Conservation (phyloP, 2,888 invertebrate genomes). For the Psylliodes chrysocephalus region DNA sequence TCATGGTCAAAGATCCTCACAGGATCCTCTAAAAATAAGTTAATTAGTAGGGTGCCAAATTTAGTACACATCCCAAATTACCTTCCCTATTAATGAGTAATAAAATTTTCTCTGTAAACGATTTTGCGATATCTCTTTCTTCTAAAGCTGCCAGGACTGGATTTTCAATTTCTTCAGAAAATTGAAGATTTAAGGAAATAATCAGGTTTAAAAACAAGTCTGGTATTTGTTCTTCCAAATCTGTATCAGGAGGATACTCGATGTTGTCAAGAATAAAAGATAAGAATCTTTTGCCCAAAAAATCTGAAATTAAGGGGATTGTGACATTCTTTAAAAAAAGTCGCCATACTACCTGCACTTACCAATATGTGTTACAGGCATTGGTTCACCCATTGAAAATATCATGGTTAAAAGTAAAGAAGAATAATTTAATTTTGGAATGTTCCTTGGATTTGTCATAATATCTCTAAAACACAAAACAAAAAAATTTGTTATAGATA, state of each 20-base stretch:
- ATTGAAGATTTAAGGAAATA: conserved; percentile 91
- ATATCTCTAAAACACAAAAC: conserved; percentile 70
- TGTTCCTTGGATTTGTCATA: conserved; percentile 80
- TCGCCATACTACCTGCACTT: conserved; percentile 49
- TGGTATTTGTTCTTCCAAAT: conserved; percentile 85
- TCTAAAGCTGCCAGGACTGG: conserved; percentile 77
- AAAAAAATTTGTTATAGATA: background rate
- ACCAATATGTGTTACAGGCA: conserved; percentile 92
- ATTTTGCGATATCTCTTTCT: conserved; percentile 79
- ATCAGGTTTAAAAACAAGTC: conserved; percentile 86
- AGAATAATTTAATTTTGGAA: conserved; percentile 84
- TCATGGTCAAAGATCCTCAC: conserved; percentile 86
- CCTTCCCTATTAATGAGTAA: conserved; percentile 91
- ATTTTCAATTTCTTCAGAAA: conserved; percentile 74
- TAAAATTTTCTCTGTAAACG: conserved; percentile 90
- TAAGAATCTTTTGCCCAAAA: conserved; percentile 85
- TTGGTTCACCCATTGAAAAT: conserved; percentile 88
- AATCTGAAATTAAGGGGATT: conserved; percentile 75
- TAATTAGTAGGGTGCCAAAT: no score
- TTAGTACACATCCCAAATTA: no score
- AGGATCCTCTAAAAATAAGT: conserved; percentile 93
- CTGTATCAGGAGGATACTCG: conserved; percentile 82
- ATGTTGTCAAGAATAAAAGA: conserved; percentile 83
- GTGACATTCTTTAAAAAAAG: background rate
- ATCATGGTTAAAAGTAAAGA: conserved; percentile 87